phyloP scores from a whole-genome alignment of 92 coral and sea anemone genomes.

The Desmophyllum pertusum region DNA sequence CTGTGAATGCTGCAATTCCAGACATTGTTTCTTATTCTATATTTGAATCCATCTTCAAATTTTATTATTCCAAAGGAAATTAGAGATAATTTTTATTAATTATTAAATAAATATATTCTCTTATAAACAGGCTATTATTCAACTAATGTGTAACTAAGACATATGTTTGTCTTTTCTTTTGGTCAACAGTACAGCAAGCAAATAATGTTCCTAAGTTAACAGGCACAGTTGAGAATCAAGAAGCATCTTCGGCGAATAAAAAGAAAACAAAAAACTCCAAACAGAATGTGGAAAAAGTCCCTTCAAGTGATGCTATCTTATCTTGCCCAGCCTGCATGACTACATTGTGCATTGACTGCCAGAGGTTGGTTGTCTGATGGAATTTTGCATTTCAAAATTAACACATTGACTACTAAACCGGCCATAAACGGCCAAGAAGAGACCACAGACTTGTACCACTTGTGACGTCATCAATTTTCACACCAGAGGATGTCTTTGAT shows the following conservation, averaged over 20 bases:
- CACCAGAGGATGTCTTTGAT: no score
- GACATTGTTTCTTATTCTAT: no score
- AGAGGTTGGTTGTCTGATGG: conserved; percentile 63
- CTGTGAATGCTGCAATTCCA: no score
- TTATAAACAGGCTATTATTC: no score
- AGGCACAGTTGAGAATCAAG: conserved; percentile 12
- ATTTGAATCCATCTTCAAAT: no score
- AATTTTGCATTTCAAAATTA: neutral
- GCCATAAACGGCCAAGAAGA: no score
- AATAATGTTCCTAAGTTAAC: neutral
- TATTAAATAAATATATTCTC: no score
- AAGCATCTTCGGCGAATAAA: conserved; percentile 4
- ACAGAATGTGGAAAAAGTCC: conserved; percentile 58
- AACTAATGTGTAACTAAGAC: neutral
- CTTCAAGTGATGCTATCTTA: conserved; percentile 93
- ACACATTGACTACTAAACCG: neutral
- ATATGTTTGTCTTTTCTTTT: neutral
- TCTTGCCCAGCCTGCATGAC: conserved; percentile 98
- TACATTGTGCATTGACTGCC: conserved; percentile 91
- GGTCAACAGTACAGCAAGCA: neutral
- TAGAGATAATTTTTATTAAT: no score
- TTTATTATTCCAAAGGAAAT: no score
- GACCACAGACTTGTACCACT: neutral
- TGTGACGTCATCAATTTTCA: no score
- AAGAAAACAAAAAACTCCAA: conserved; percentile 38